Evolutionary conservation across 53 echinoderm and acorn worm species (phyloP).

Genomic region (Paelopatides confundens): DNA sequence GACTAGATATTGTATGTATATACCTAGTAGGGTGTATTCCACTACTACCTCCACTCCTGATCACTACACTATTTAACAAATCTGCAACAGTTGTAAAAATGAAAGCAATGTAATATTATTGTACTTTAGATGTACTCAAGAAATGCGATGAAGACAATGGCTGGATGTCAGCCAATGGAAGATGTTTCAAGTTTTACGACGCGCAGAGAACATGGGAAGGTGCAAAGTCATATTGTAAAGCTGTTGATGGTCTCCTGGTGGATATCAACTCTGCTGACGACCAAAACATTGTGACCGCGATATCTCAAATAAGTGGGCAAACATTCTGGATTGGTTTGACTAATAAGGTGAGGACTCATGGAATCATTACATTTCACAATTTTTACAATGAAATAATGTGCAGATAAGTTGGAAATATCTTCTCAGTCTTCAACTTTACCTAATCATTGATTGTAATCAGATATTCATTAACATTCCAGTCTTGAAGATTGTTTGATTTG

Average conservation of each 20-base stretch:
- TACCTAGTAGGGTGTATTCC: too few relatives aligned
- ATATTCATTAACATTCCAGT: too few relatives aligned
- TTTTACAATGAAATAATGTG: too few relatives aligned
- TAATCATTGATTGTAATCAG: too few relatives aligned
- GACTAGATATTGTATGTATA: too few relatives aligned
- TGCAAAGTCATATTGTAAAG: slow-evolving; percentile 72
- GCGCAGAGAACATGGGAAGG: slow-evolving; percentile 60
- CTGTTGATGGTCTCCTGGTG: slow-evolving; percentile 70
- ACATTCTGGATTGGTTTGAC: slow-evolving; percentile 86
- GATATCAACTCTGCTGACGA: slow-evolving; percentile 53
- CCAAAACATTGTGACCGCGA: slow-evolving; percentile 61
- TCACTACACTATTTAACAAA: too few relatives aligned
- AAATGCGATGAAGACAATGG: slow-evolving; percentile 86
- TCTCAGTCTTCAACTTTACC: too few relatives aligned
- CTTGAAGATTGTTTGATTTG: too few relatives aligned
- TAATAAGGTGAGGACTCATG: slow-evolving; percentile 54
- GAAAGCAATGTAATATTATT: not conserved
- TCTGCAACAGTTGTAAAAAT: too few relatives aligned
- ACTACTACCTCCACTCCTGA: too few relatives aligned
- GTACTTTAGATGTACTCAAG: slow-evolving; percentile 55
- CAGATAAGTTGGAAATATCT: too few relatives aligned
- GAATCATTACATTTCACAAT: not conserved
- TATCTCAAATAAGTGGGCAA: slow-evolving; percentile 32
- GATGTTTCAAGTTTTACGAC: slow-evolving; percentile 75
- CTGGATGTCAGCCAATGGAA: slow-evolving; percentile 65